A percentile compares a stretch with the other conserved stretches of the same genome.
Conservation (phyloP, 2,797 vertebrate genomes). For the Pachyuromys duprasi region DNA sequence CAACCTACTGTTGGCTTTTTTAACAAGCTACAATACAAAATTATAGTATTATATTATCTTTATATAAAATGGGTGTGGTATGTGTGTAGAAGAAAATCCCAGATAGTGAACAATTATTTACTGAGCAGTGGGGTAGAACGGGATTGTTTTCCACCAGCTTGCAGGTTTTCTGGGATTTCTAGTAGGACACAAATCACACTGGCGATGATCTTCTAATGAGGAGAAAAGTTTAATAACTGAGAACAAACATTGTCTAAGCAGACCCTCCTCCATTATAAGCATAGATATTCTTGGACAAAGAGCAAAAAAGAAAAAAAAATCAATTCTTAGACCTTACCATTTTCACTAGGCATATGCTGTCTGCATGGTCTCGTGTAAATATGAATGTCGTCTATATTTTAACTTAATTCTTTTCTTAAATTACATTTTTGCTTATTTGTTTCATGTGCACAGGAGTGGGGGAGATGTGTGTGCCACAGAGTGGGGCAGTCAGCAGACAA, state of each 20-base stretch:
- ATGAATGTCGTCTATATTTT: background rate
- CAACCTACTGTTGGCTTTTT: constrained; percentile 10
- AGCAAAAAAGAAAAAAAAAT: background rate
- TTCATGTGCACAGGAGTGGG: background rate
- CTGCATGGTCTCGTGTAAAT: background rate
- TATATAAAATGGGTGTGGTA: background rate
- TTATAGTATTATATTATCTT: background rate
- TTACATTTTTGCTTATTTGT: background rate
- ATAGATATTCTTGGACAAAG: constrained; percentile 19
- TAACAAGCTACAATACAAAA: constrained; percentile 26
- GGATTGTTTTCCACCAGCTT: background rate
- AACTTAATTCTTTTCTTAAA: background rate
- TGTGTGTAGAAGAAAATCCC: background rate
- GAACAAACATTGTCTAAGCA: background rate
- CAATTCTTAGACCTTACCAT: background rate
- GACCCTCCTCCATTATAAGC: background rate
- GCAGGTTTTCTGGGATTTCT: background rate
- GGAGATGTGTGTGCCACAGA: fast-evolving
- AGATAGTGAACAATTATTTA: background rate
- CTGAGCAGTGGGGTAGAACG: background rate
- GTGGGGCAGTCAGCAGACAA: background rate
- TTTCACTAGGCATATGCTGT: background rate
- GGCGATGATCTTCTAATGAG: constrained; percentile 15
- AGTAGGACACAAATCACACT: background rate
- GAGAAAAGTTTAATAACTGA: constrained; percentile 1